These are phyloP conservation scores for Eretmochelys imbricata DNA, from an alignment of 2,113 vertebrate species.

Conservation along the genomic window DNA sequence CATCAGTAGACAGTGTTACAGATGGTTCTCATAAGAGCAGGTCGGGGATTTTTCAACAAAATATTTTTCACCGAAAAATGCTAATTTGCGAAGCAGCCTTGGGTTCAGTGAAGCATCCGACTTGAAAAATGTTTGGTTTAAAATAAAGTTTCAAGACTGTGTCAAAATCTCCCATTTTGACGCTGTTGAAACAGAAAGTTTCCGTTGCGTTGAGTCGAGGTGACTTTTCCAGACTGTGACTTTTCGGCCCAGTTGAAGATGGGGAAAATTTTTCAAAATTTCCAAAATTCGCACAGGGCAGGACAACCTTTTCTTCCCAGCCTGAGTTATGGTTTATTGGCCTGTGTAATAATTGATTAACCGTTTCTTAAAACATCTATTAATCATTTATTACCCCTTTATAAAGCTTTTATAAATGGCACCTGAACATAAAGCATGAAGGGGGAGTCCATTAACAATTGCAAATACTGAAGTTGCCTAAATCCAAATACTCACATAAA, in stretches of 20 bases:
- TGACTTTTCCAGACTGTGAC: not conserved
- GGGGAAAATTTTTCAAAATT: not conserved
- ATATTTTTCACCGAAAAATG: not conserved
- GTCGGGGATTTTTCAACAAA: not conserved
- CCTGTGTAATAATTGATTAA: conserved; percentile 24
- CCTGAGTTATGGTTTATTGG: not conserved
- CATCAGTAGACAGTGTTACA: conserved; percentile 47
- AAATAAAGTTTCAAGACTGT: not conserved
- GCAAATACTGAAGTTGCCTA: not conserved
- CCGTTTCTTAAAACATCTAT: conserved; percentile 48
- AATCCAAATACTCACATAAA: not conserved
- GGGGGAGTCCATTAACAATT: not conserved
- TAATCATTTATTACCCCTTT: conserved; percentile 50
- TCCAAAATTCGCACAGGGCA: not conserved
- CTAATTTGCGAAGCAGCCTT: not conserved
- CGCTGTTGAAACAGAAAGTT: not conserved
- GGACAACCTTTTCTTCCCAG: not conserved
- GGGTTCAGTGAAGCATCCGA: not conserved
- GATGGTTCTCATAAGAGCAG: not conserved
- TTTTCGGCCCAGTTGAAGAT: not conserved
- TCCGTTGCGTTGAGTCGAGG: not conserved
- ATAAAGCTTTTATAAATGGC: not conserved
- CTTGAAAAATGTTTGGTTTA: not conserved
- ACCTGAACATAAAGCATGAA: not conserved
- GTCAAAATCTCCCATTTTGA: not conserved